Base-by-base conservation (phyloP, 1,140 invertebrate genomes). In the Pomacea maculata region DNA sequence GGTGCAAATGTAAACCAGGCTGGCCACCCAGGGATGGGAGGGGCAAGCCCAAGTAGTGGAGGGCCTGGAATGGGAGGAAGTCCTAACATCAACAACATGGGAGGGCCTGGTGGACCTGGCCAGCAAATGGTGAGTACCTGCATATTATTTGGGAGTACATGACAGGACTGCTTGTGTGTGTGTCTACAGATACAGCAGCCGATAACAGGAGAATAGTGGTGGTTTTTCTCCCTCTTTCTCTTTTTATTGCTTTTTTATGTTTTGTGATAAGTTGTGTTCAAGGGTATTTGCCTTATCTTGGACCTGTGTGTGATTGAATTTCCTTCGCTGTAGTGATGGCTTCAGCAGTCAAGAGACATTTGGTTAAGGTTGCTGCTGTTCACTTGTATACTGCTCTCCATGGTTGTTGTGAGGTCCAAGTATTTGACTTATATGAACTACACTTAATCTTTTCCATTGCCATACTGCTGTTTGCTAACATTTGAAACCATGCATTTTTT, bases 61-160 rank as follows among this genome's bases (percentile, higher is more conserved):
- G 57, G 57, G 57, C 57, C 57, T 61, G 57, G 57, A 11, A 61
- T 61, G 57, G 57, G 52, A 55, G 65, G 65, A 12, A 70, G 67
- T 54, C 64, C 52, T 9, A 78, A 78, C 67, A 57, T 70, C 64
- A 78, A 57, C 17, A 57, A 29, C 54, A 68, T 70, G 54, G 77
- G 77, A n/a, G 77, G 77, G 15, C 64, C 55, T 15, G 54, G 77
- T 8, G 67, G 77, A 57, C 73, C 73, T 75, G 54, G 73, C 21
- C 52, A 55, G 21, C 73, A 74, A 52, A 74, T 74, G 73, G 73
- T 74, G 34, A 74, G 73, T 74, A 55, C 45, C 34, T 6, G 34
- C 6, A 45, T 45, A 45, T 45, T 45, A 6, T 19, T 55, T 25
- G 34, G 55, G 17, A 29, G 9, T 55, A 14, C 14, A 17, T 57